These are phyloP conservation scores for Seira musarum DNA, from an alignment of 2,888 invertebrate genomes.

Conservation along the genomic window DNA sequence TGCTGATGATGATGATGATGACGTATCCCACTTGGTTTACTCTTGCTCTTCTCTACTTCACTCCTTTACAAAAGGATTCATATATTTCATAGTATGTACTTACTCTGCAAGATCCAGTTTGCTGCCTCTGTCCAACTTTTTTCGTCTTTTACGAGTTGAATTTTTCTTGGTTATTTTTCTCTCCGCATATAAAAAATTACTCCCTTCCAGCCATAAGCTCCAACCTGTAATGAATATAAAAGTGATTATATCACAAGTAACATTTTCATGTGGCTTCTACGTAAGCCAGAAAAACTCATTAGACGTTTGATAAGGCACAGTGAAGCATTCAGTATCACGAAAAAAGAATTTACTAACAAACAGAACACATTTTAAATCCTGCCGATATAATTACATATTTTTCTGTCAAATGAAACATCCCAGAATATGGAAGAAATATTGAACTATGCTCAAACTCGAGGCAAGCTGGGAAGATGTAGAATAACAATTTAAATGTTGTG, in stretches of 20 bases:
- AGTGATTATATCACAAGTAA: constrained; percentile 55
- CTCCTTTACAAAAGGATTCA: not conserved
- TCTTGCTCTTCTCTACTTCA: not conserved
- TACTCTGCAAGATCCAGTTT: not conserved
- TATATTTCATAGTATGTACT: not conserved
- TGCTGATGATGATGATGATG: constrained; percentile 2
- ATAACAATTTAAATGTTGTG: not conserved
- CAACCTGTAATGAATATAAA: constrained; percentile 62
- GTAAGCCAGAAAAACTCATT: constrained; percentile 54
- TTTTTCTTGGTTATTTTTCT: constrained; percentile 17
- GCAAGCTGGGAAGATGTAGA: not conserved
- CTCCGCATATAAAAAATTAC: constrained; percentile 34
- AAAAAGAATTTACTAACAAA: not conserved
- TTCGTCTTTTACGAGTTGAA: constrained; percentile 14
- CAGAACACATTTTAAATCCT: not conserved
- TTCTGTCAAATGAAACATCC: too few relatives aligned
- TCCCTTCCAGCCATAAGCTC: constrained; percentile 47
- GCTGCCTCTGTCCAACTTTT: constrained; percentile 1
- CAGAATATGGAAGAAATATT: too few relatives aligned
- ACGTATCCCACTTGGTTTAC: not conserved
- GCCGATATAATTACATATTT: not conserved
- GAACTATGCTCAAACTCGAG: not conserved
- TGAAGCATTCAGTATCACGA: not conserved
- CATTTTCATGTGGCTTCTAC: not conserved
- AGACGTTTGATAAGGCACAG: constrained; percentile 45